Base-by-base conservation (phyloP, 2,888 invertebrate genomes). In the Camponotus fellah region DNA sequence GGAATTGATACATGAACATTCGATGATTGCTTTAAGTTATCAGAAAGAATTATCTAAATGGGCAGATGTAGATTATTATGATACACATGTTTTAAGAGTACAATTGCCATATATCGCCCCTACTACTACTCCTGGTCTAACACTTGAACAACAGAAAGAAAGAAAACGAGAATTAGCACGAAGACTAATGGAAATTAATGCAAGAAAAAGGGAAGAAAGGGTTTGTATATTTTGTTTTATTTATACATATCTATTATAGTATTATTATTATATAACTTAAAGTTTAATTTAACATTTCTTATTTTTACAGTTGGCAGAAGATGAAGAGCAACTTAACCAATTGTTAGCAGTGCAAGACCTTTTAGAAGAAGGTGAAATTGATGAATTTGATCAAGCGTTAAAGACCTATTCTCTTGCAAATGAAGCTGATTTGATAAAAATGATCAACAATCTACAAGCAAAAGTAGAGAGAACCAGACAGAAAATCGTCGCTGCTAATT, bases 161-260 rank as follows among this genome's bases (percentile, higher is more conserved):
- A 96, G 98, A 85, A 97, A 98, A 89, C 97, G 97, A 82, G 99
- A 99, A 94, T 96, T 99, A 93, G 98, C 98, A 0, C 96, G 97
- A 62, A 96, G 99, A 37, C 95, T 99, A 76, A 96, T 98, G 71
- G 99, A 99, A 95, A 98, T 99, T 75, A 99, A 99, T 94, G 98
- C 98, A 0, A 96, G 98, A 72, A 98, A 98, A 93, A 95, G 99
- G 87, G 97, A 98, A 92, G 98, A 99, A 94, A 97, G 98, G 93
- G 96, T 96, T 91, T 43, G 80, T 75, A 58, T 32, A 32, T 26
- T 46, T 60, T 65, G 0, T 81, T 46, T 17, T 46, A 60, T 58
- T 71, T 71, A 58, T 79, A 77, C 43, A 4, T 37, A 14, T 32
- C 8, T 43, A 10, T 58, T 0, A 40, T 32, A 6, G 0, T 21